Base-by-base conservation (phyloP, 2,113 vertebrate genomes). In the Microcebus jonahi region DNA sequence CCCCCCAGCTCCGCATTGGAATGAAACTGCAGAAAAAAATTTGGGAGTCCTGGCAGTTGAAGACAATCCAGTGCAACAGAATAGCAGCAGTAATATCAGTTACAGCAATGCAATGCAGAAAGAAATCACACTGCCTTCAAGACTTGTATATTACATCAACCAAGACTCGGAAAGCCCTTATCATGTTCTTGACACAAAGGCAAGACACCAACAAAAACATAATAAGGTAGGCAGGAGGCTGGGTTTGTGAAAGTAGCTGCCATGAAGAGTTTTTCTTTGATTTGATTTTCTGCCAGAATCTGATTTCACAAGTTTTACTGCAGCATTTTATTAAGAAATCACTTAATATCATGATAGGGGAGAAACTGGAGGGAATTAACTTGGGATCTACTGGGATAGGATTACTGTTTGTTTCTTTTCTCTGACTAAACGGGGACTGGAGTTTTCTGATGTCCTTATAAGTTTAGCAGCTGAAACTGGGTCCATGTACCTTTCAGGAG, bases 121-220 rank as follows among this genome's bases (percentile, higher is more conserved):
- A 92, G 99, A 99, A 98, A 99, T 99, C 98, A 99, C 99, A 63
- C 99, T 99, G 98, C 99, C 99, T 96, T 99, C 99, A 80, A 99
- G 99, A 98, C 98, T 99, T 88, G 98, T 99, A 87, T 99, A 99
- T 99, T 99, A 99, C 98, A 98, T 99, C 96, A 99, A 99, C 92
- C 99, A 99, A 98, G 99, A 99, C 97, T 99, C 98, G 0, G 99
- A 99, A 98, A 99, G 99, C 91, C 99, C 99, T 96, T 99, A 99
- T 95, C 99, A 99, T 98, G 98, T 99, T 98, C 99, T 99, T 98
- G 99, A 99, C 98, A 99, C 99, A 57, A 99, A 98, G 96, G 97
- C 99, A 97, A 99, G 98, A 97, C 99, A 99, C 98, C 99, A 99
- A 98, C 99, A 99, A 96, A 98, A 99, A 94, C 99, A 99, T 23